These are phyloP conservation scores for Neolamprologus brichardi DNA, from an alignment of 2,113 vertebrate species.

Conservation along the genomic window DNA sequence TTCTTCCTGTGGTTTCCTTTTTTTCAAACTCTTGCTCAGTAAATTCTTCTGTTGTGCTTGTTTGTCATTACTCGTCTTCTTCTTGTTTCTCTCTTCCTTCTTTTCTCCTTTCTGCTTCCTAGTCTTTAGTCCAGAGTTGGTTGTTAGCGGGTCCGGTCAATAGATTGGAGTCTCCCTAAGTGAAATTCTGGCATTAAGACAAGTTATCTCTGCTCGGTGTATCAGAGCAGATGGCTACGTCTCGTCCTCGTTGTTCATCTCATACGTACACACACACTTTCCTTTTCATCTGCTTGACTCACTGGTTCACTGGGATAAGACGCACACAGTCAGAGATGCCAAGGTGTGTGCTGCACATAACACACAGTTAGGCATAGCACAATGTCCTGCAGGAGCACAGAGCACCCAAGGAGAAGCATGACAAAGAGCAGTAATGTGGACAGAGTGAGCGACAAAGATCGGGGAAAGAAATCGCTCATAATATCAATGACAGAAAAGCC, in stretches of 20 bases:
- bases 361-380: background rate
- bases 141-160: slow-evolving; percentile 8
- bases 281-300: slow-evolving; percentile 25
- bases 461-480: background rate
- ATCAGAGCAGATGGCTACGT: slow-evolving; percentile 46
- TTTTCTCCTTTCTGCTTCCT: background rate
- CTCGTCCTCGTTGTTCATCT: slow-evolving; percentile 8
- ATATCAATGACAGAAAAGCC: slow-evolving; percentile 32
- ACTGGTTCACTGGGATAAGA: background rate
- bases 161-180: slow-evolving; percentile 31
- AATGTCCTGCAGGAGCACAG: background rate
- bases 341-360: background rate
- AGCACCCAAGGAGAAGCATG: background rate
- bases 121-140: background rate
- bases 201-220: slow-evolving; percentile 40
- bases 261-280: background rate
- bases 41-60: background rate
- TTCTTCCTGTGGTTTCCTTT: background rate
- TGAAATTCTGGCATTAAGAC: slow-evolving; percentile 42
- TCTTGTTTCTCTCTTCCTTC: background rate
- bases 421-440: slow-evolving; percentile 21
- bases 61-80: background rate
- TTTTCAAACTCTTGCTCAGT: background rate
- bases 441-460: background rate
- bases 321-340: background rate